Evolutionary conservation across 2,113 vertebrate species (phyloP), one percentile per base, ranked within the genome.

Genomic region (Eretmochelys imbricata): DNA sequence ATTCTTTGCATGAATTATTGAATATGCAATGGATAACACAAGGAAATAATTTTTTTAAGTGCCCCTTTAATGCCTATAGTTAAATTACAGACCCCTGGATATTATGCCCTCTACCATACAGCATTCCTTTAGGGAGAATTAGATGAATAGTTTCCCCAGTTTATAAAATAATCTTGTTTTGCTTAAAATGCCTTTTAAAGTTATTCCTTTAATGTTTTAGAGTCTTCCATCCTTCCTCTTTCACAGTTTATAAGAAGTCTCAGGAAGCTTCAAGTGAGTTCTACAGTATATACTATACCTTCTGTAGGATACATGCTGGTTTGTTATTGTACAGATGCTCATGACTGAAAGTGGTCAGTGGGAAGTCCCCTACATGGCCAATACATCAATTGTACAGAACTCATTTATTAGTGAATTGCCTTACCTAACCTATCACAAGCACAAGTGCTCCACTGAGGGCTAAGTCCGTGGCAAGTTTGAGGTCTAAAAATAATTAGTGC

Each of bases 1-100:
- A 95, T 96, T 91, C 94, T 96, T 94, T 94, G 95, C 83, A 48
- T 91, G 8, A 90, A 88, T 92, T 94, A 80, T 3, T 62, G 78
- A 89, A 78, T 48, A 49, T 57, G 78, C 72, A 46, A 46, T 80
- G 94, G 94, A 78, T 87, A 69, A 69, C 31, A 19, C 8, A n/a
- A 35, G 31, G 16, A 69, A 69, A 17, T 57, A 53, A 59, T 87
- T 17, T n/a, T 16, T 69, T 29, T 91, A 90, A 90, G 85, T 90
- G 85, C 49, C 75, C 22, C 51, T 42, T 76, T 24, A 76, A 46
- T 46, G 24, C 24, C 6, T 25, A 27, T 82, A 84, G 94, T 92
- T 91, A 87, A 92, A 90, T 84, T 59, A 82, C 79, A 87, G 89
- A 51, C 1, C 48, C 49, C 4, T 12, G 53, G 29, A 0, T 87